Conservation (phyloP, 2,888 invertebrate genomes). For the Balanococcus diminutus region DNA sequence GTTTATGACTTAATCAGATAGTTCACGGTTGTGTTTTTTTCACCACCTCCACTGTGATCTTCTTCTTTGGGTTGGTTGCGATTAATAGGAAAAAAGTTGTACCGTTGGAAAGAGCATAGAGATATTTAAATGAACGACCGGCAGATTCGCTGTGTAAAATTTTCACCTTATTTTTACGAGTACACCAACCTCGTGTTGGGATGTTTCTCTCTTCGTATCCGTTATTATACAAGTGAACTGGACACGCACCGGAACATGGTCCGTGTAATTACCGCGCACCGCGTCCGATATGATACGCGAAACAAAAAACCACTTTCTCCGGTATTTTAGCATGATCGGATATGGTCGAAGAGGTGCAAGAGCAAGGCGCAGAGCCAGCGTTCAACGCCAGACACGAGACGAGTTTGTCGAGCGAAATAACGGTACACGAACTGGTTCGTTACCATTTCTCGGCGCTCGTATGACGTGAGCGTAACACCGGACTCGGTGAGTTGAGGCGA, state of each 20-base stretch:
- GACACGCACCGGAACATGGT: not conserved
- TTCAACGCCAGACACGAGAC: not conserved
- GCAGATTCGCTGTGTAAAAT: not conserved
- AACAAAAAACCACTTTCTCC: constrained; percentile 1
- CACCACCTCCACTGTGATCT: not conserved
- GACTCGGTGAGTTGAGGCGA: not conserved
- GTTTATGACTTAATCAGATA: not conserved
- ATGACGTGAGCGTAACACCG: not conserved
- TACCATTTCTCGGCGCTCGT: not conserved
- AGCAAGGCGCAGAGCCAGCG: not conserved
- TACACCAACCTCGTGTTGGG: not conserved
- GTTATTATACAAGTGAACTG: not conserved
- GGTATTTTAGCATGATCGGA: not conserved
- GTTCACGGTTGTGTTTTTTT: not conserved
- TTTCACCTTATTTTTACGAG: not conserved
- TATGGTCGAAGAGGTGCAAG: not conserved
- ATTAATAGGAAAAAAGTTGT: not conserved
- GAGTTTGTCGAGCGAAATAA: not conserved
- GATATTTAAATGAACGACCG: not conserved
- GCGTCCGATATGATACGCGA: not conserved
- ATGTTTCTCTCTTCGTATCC: not conserved
- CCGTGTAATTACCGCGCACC: not conserved
- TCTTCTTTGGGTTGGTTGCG: not conserved
- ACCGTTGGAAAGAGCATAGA: not conserved
- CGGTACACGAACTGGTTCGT: constrained; percentile 6